Evolutionary conservation across 2,888 invertebrate species (phyloP).

Genomic region (Lepidochrysops patricia): DNA sequence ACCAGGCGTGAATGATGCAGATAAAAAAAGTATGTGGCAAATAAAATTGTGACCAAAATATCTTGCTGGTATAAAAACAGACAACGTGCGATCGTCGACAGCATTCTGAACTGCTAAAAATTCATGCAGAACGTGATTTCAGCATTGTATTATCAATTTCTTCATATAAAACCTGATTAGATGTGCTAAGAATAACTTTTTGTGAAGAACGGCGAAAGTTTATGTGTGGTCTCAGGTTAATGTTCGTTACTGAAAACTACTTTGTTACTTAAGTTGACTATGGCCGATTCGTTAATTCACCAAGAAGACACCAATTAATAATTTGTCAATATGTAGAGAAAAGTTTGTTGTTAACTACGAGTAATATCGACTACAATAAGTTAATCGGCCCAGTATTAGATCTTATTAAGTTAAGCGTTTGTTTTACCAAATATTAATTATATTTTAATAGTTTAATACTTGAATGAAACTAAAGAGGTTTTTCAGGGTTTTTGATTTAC

Average conservation of each 20-base stretch:
- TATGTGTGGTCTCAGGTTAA: slow-evolving; percentile 72
- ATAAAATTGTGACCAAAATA: slow-evolving; percentile 40
- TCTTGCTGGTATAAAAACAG: slow-evolving; percentile 34
- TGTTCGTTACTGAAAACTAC: slow-evolving; percentile 61
- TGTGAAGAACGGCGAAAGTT: slow-evolving; percentile 47
- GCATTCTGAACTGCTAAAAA: slow-evolving; percentile 35
- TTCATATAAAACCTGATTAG: slow-evolving; percentile 17
- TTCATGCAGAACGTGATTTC: slow-evolving; percentile 25
- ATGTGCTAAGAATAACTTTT: slow-evolving; percentile 34
- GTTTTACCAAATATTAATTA: slow-evolving; percentile 52
- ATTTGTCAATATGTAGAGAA: slow-evolving; percentile 39
- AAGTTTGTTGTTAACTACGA: slow-evolving; percentile 38
- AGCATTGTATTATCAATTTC: slow-evolving; percentile 12
- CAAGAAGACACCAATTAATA: slow-evolving; percentile 54
- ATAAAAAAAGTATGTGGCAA: slow-evolving; percentile 32
- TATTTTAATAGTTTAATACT: slow-evolving; percentile 51
- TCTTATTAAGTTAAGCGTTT: slow-evolving; percentile 39
- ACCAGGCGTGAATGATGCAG: slow-evolving; percentile 63
- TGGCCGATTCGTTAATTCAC: slow-evolving; percentile 62
- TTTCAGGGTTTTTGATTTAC: slow-evolving; percentile 19
- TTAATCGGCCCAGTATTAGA: slow-evolving; percentile 58
- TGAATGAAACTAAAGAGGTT: background rate
- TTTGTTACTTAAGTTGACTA: slow-evolving; percentile 56
- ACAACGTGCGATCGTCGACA: slow-evolving; percentile 47
- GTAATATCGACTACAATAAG: slow-evolving; percentile 27